Evolutionary conservation across 2,113 vertebrate genomes (phyloP).

Genomic region (Lepus timidus): DNA sequence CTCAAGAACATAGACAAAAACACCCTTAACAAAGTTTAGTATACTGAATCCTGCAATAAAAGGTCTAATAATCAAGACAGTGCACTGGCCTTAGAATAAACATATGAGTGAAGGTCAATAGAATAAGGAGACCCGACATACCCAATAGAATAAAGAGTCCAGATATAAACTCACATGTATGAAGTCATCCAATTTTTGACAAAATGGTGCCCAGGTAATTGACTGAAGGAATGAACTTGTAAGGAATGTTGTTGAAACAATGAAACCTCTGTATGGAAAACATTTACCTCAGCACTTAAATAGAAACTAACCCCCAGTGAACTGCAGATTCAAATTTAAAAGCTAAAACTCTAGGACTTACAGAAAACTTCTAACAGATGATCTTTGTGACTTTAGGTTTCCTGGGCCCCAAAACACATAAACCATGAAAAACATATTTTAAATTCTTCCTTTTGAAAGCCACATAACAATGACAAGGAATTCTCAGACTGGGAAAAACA

Average conservation of each 20-base stretch:
- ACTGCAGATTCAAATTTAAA: constrained; percentile 7
- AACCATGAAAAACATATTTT: background rate
- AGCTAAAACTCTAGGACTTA: constrained; percentile 20
- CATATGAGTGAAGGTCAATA: background rate
- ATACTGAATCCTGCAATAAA: background rate
- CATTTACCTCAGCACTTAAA: background rate
- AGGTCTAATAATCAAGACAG: background rate
- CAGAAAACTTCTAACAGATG: background rate
- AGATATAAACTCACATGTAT: background rate
- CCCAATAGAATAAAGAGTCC: background rate
- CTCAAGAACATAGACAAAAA: background rate
- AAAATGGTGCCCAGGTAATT: constrained; percentile 18
- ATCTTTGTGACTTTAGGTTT: background rate
- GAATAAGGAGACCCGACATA: background rate
- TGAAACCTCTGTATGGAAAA: background rate
- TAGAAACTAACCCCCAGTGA: constrained; percentile 13
- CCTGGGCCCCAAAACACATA: background rate
- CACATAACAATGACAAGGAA: background rate
- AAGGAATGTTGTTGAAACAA: background rate
- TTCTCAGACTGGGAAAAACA: background rate
- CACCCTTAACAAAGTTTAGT: background rate
- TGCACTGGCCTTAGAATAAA: background rate
- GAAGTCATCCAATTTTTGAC: background rate
- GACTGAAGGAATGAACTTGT: background rate
- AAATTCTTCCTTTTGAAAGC: constrained; percentile 3